Base-by-base conservation (phyloP, 2,113 vertebrate species). In the Myotis yumanensis region DNA sequence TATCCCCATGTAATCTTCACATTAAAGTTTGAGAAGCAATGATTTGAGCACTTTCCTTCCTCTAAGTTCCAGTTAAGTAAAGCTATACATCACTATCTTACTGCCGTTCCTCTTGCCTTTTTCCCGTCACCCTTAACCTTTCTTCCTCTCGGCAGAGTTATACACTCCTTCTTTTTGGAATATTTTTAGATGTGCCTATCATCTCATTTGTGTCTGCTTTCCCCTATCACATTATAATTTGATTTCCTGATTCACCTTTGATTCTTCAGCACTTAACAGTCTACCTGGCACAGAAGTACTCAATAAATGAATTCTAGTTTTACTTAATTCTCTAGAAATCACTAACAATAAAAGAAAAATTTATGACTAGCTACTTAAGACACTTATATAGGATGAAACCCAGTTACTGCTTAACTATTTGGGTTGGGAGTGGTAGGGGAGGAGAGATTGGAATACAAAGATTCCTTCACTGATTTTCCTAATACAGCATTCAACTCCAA, bases 191-290 rank as follows among this genome's bases (percentile, higher is more conserved):
- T 66, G 17, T 73, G 32, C 9, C 72, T 7, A 71, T 25, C 7
- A 18, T 25, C 52, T 40, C 48, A 79, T 69, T 59, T 73, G 46
- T 92, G 32, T 75, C 40, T 71, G 9, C 59, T 76, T 85, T 85
- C 22, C 30, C 46, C 23, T 46, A 54, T 81, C 51, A 62, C 15
- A 51, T 64, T 89, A 57, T n/a, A 83, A 75, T 68, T 93, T 95
- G 37, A 76, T 72, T 89, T 82, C 37, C 46, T 86, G 48, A 76
- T 86, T 95, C 35, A 76, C 20, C 12, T 91, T 86, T 92, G 66
- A 69, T 62, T 82, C 92, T 73, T 92, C 23, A 80, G 14, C 81
- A 91, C 30, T 79, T 91, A 82, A 48, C 28, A 68, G 25, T 86
- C 48, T 79, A 40, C 59, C 22, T 80, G 69, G 40, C 77, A 87